Evolutionary conservation across 2,888 invertebrate genomes (phyloP).

Genomic region (Peribatodes rhomboidaria): DNA sequence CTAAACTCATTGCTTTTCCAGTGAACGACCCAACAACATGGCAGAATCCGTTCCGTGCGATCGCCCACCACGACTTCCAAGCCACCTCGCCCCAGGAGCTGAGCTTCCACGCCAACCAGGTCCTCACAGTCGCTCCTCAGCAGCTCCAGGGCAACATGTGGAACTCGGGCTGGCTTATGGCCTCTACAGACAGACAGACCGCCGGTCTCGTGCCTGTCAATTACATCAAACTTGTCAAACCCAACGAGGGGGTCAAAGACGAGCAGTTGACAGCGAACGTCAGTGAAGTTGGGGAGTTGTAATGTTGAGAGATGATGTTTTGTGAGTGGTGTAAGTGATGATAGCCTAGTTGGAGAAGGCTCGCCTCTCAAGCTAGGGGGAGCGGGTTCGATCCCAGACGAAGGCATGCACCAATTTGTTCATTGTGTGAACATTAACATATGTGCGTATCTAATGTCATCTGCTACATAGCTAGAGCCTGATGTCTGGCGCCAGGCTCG

Average conservation of each 20-base stretch:
- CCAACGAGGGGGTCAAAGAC: constrained; percentile 7
- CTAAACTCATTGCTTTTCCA: constrained; percentile 62
- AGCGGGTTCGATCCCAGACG: no score
- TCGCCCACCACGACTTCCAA: constrained; percentile 91
- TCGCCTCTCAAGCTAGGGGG: no score
- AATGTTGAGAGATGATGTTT: no score
- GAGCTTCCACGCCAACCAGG: constrained; percentile 91
- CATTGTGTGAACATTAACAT: no score
- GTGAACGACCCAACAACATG: constrained; percentile 90
- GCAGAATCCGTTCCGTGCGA: constrained; percentile 89
- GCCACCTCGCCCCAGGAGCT: constrained; percentile 92
- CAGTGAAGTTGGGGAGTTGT: background rate
- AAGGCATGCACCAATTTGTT: no score
- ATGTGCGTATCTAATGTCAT: no score
- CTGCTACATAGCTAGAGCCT: no score
- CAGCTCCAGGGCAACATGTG: constrained; percentile 91
- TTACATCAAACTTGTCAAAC: constrained; percentile 80
- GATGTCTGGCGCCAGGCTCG: no score
- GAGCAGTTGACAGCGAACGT: background rate
- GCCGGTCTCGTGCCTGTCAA: constrained; percentile 89
- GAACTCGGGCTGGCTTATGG: constrained; percentile 90
- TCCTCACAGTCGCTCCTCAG: constrained; percentile 93
- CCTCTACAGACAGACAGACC: constrained; percentile 83
- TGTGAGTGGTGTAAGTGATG: no score
- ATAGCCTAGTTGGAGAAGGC: no score